Evolutionary conservation across 1,140 invertebrate species (phyloP).

Genomic region (Drosophila pandora): DNA sequence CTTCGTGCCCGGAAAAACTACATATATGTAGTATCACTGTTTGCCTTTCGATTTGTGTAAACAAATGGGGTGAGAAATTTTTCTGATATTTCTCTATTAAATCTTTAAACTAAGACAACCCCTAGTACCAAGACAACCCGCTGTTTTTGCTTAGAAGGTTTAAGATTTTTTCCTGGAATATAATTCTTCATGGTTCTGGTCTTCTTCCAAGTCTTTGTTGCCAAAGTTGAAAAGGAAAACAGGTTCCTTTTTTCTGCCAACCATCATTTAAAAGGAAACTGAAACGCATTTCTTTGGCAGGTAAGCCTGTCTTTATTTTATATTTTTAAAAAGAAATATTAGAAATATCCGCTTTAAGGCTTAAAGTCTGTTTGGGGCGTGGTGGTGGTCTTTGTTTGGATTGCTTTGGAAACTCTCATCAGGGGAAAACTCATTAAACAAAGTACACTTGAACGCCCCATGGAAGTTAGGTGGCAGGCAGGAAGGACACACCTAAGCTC

Average conservation of each 20-base stretch:
- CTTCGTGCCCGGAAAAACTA: conserved; percentile 43
- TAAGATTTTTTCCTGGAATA: conserved; percentile 15
- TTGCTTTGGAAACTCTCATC: conserved; percentile 33
- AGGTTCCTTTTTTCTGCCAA: background rate
- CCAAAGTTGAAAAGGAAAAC: conserved; percentile 15
- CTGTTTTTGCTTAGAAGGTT: conserved; percentile 4
- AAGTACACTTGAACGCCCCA: conserved; percentile 71
- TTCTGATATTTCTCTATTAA: background rate
- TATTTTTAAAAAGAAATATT: background rate
- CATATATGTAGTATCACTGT: conserved; percentile 4
- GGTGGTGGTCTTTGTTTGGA: conserved; percentile 33
- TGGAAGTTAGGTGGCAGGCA: background rate
- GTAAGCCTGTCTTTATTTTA: background rate
- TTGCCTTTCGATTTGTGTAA: conserved; percentile 49
- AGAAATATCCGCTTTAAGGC: background rate
- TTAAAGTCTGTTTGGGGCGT: conserved; percentile 21
- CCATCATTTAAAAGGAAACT: background rate
- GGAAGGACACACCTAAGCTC: conserved; percentile 28
- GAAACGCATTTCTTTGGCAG: background rate
- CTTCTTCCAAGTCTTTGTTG: conserved; percentile 7
- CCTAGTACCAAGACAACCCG: conserved; percentile 30
- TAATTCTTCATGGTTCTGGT: conserved; percentile 20
- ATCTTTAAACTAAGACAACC: background rate
- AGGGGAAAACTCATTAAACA: conserved; percentile 76
- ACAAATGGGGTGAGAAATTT: conserved; percentile 36